phyloP scores from a whole-genome alignment of 2,113 vertebrate genomes.

The Excalfactoria chinensis region DNA sequence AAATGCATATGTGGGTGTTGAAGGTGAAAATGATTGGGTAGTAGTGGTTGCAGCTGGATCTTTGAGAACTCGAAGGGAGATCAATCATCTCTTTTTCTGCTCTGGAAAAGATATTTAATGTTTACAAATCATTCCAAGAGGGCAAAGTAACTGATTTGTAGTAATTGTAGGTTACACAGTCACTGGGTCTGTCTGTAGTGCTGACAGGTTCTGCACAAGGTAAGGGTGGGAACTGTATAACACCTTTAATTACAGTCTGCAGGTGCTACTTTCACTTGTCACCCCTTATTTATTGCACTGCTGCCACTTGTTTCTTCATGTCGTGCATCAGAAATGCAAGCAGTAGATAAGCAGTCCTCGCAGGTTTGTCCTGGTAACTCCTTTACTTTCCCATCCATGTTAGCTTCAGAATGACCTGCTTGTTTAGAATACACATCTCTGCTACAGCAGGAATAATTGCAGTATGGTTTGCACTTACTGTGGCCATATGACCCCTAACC shows the following conservation, averaged over 20 bases:
- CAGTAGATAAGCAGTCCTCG: background rate
- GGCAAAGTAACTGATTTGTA: background rate
- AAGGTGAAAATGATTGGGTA: background rate
- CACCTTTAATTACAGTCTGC: background rate
- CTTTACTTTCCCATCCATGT: background rate
- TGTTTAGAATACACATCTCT: rapidly evolving
- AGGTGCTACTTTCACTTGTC: background rate
- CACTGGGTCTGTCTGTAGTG: background rate
- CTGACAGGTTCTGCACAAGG: background rate
- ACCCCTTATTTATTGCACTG: rapidly evolving
- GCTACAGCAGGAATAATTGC: background rate
- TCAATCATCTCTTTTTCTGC: background rate
- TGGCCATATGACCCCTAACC: background rate
- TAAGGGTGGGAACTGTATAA: background rate
- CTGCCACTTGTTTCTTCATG: background rate
- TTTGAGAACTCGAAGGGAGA: background rate
- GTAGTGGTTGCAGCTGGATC: constrained; percentile 32
- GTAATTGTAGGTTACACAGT: background rate
- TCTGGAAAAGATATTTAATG: background rate
- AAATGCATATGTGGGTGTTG: background rate
- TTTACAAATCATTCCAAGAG: background rate
- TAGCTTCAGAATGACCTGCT: background rate
- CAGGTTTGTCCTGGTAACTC: background rate
- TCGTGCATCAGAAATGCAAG: rapidly evolving
- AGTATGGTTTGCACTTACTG: background rate